phyloP scores from a whole-genome alignment of 2,888 invertebrate species.

The Drosophila acutilabella region DNA sequence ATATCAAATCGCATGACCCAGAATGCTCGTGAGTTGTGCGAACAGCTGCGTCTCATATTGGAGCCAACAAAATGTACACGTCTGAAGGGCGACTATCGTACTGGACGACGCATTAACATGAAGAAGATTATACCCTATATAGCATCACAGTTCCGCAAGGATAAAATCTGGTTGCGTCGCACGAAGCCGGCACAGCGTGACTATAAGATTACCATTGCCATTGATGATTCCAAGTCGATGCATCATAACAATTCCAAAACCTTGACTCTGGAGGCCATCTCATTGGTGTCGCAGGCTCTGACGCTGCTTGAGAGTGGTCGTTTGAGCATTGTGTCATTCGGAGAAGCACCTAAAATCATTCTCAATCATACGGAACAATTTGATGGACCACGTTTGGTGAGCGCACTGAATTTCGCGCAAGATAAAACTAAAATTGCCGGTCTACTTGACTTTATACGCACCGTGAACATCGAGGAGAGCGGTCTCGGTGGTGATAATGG shows the following conservation, averaged over 20 bases:
- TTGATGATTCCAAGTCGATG: constrained; percentile 98
- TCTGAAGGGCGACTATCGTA: constrained; percentile 97
- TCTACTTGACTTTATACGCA: constrained; percentile 91
- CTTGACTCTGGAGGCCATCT: constrained; percentile 97
- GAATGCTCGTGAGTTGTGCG: constrained; percentile 94
- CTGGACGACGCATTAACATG: constrained; percentile 99
- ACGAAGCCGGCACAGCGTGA: constrained; percentile 98
- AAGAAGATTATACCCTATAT: constrained; percentile 98
- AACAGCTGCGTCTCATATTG: constrained; percentile 95
- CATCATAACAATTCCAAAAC: constrained; percentile 95
- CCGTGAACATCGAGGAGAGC: constrained; percentile 87
- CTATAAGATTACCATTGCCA: constrained; percentile 97
- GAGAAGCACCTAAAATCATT: constrained; percentile 93
- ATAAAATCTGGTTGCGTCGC: constrained; percentile 98
- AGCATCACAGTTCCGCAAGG: constrained; percentile 99
- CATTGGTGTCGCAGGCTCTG: constrained; percentile 95
- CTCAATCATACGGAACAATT: constrained; percentile 93
- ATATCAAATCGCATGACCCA: constrained; percentile 84
- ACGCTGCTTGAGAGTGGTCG: constrained; percentile 97
- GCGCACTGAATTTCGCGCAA: constrained; percentile 94
- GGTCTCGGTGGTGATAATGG: constrained; percentile 84
- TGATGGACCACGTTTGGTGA: constrained; percentile 92
- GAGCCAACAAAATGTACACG: constrained; percentile 98
- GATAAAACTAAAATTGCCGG: constrained; percentile 94
- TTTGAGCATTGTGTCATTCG: constrained; percentile 95